Conservation (phyloP, 1,140 invertebrate species). For the Nasonia vitripennis region DNA sequence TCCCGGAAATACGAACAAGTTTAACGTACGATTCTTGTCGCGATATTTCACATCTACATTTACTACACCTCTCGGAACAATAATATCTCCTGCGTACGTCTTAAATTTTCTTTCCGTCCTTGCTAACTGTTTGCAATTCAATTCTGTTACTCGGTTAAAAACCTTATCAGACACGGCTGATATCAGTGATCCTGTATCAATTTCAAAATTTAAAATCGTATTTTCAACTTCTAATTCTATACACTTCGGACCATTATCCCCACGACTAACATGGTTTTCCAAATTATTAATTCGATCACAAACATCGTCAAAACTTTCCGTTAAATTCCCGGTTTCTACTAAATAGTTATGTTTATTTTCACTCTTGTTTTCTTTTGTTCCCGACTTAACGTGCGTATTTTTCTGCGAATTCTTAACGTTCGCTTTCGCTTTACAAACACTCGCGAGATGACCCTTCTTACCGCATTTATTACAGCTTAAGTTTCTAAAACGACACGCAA, state of each 20-base stretch:
- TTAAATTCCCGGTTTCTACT: not conserved
- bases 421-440: not conserved
- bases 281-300: not conserved
- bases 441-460: not conserved
- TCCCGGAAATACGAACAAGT: slow-evolving; percentile 55
- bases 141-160: slow-evolving; percentile 4
- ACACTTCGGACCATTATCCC: not conserved
- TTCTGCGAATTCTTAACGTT: not conserved
- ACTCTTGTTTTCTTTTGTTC: not conserved
- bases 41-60: slow-evolving; percentile 34
- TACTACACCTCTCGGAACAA: slow-evolving; percentile 37
- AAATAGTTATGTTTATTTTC: not conserved
- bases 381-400: not conserved
- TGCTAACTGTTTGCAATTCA: slow-evolving; percentile 1
- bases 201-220: slow-evolving; percentile 14
- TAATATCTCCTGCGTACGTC: slow-evolving; percentile 22
- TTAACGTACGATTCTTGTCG: slow-evolving; percentile 13
- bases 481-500: no score
- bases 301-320: not conserved
- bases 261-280: not conserved
- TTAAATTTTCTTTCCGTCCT: slow-evolving; percentile 41
- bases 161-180: slow-evolving; percentile 1
- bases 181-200: slow-evolving; percentile 40
- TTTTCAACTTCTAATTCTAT: not conserved
- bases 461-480: not conserved